Base-by-base conservation (phyloP, 1,140 invertebrate genomes). In the Euborellia annulipes region DNA sequence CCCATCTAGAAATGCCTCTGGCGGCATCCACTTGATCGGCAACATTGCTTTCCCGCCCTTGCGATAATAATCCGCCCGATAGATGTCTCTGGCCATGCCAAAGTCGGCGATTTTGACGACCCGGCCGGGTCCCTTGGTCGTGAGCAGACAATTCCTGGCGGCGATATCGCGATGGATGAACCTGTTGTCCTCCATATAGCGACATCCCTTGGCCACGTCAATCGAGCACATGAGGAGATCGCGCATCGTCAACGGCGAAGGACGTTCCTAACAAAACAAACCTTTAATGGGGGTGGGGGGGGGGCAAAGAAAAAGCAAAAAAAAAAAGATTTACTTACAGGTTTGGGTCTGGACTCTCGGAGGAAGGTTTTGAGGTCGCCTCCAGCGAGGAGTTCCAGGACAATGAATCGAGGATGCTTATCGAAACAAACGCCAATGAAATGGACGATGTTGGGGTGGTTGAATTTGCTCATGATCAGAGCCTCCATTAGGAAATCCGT, bases 131-230 rank as follows among this genome's bases (percentile, higher is more conserved):
- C 79, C 81, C 57, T 90, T 89, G 17, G 82, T 83, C 2, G 91
- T 96, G 1, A 98, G 71, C 9, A 99, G 68, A 60, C 95, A 98
- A 61, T 99, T 99, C 43, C 95, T 69, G 1, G 95, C 93, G 0
- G 95, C 95, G 54, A 99, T 93, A 62, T 99, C 95, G 52, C 95
- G 79, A 64, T 98, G 95, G 55, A 98, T 95, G 64, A 98, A 98
- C 54, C 91, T 77, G 55, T 93, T 84, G 48, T 89, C 83, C 63
- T 98, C 93, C 69, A 98, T 75, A 60, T 97, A 98, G 54, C 83
- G 77, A 68, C 93, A 97, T 2, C 93, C 94, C 58, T 86, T 87
- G 16, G 90, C 86, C 4, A 98, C 83, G 62, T 98, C 92, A 23
- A 85, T 64, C 1, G 91, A 82, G 49, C 93, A 90, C 47, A 81